A percentile compares a stretch with the other conserved stretches of the same genome.
Evolutionary conservation across 2,113 vertebrate species (phyloP).

Genomic region (Microtus richardsoni): DNA sequence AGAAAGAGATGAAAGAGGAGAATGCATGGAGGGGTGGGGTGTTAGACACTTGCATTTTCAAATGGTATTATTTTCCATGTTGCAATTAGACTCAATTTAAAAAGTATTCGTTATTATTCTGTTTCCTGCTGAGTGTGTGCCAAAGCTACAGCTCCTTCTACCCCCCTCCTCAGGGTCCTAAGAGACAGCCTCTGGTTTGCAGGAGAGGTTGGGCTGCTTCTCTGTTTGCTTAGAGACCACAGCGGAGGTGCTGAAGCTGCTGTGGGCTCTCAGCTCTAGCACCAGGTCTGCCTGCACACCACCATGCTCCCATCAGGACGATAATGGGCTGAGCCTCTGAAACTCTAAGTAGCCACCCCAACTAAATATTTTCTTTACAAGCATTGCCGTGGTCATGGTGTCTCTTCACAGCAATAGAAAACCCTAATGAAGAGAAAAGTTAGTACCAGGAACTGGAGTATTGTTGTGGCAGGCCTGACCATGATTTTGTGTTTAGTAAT

Average conservation of each 20-base stretch:
- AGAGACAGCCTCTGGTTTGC: not conserved
- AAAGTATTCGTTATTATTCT: constrained; percentile 18
- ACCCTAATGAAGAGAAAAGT: not conserved
- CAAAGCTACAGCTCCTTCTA: not conserved
- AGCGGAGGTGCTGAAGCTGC: not conserved
- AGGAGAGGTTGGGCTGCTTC: not conserved
- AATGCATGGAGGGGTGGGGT: no score
- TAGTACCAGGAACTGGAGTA: not conserved
- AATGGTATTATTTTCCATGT: not conserved
- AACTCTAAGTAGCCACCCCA: not conserved
- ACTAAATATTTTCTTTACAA: not conserved
- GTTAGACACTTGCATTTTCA: constrained; percentile 4
- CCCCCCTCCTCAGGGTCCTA: not conserved
- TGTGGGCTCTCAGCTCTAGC: not conserved
- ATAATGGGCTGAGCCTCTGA: not conserved
- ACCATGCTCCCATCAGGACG: not conserved
- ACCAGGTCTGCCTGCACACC: not conserved
- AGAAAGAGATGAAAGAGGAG: not conserved
- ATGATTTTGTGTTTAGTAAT: not conserved
- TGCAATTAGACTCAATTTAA: not conserved
- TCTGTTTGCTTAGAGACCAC: not conserved
- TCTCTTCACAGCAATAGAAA: not conserved
- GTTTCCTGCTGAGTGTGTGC: not conserved
- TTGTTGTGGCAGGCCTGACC: not conserved
- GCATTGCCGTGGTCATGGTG: no score